Evolutionary conservation across 2,113 vertebrate genomes (phyloP).

Genomic region (Microtus ochrogaster): DNA sequence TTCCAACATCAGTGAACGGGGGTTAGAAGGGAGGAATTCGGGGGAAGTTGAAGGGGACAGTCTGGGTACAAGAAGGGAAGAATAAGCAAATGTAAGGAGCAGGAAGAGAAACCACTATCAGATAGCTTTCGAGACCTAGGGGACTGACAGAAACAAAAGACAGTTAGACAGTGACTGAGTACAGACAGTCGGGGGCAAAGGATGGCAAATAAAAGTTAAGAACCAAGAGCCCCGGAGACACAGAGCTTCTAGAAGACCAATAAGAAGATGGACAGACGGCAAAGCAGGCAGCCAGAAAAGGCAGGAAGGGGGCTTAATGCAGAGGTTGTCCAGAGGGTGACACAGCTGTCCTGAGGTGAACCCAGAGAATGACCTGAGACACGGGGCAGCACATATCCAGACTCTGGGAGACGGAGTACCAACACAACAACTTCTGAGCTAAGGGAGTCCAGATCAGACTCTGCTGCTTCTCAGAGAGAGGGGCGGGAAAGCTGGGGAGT

Average conservation of each 20-base stretch:
- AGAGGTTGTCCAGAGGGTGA: constrained; percentile 46
- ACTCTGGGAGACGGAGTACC: neutral
- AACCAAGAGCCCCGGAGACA: neutral
- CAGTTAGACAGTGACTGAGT: neutral
- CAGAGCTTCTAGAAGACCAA: neutral
- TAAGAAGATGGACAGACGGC: neutral
- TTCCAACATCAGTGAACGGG: constrained; percentile 34
- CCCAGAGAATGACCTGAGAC: constrained; percentile 34
- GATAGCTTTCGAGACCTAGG: neutral
- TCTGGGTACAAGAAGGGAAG: neutral
- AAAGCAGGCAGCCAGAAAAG: neutral
- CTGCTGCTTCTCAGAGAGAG: neutral
- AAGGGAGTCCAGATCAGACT: neutral
- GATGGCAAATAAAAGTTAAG: neutral
- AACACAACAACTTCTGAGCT: neutral
- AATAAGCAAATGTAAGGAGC: neutral
- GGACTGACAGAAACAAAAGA: neutral
- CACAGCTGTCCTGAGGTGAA: constrained; percentile 65
- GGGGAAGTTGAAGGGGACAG: neutral
- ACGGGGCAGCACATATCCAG: neutral
- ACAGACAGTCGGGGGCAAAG: neutral
- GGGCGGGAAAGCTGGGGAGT: neutral
- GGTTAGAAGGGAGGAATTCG: neutral
- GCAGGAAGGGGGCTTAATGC: neutral
- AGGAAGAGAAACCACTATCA: neutral